Evolutionary conservation across 2,113 vertebrate species (phyloP), one percentile per base, ranked within the genome.

Genomic region (Pangasianodon hypophthalmus): DNA sequence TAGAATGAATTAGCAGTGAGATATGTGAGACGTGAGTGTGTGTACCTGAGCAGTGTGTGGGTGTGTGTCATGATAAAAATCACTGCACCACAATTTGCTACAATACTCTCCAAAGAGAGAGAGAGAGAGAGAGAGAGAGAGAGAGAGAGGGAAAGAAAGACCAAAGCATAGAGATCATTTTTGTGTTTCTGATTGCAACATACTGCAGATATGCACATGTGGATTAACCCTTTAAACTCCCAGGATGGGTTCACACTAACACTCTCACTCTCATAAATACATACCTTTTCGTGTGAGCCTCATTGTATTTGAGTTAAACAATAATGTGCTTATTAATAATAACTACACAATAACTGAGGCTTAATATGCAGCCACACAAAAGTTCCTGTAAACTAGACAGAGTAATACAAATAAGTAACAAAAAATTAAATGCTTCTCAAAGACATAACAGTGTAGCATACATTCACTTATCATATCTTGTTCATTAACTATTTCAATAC

Each of bases 1-100:
- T 89, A 67, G 86, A 86, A 91, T 89, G 85, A 89, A 89, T 91
- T 85, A 88, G 60, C 91, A 88, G 69, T 67, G 73, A 80, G 75
- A 58, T 81, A 85, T 84, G 58, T 54, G 86, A 88, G 84, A 89
- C 77, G 54, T 29, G 6, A 44, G 62, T 81, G 56, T 44, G 79
- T 1, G 44, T 71, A 84, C 81, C 77, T 41, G 71, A 85, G 62
- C 60, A 52, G 29, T 62, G 48, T 58, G 58, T 80, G 69, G 64
- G 52, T 84, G 32, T 71, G 48, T 69, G 85, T 69, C 41, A 85
- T 58, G 62, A 80, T 37, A 29, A 80, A 80, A 88, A 89, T 91
- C 80, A 84, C 67, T 46, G 6, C 50, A 29, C 41, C 83, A 81
- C 37, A 37, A 37, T 79, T 64, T 52, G 41, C 37, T 75, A 44